Base-by-base conservation (phyloP, 92 coral and sea anemone genomes). In the Meandrina meandrites region DNA sequence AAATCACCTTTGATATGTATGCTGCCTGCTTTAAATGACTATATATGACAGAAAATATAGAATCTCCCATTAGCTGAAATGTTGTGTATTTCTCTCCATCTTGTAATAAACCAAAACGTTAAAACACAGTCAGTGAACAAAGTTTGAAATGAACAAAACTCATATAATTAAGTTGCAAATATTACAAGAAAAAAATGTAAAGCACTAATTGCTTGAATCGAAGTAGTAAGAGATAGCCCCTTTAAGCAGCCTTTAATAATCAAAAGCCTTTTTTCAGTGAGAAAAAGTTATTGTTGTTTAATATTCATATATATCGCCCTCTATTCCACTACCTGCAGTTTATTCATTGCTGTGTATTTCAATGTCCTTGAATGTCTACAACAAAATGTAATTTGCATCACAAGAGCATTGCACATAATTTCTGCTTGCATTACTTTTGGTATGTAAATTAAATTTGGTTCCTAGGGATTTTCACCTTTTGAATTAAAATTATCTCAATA, bases 391-490 rank as follows among this genome's bases (percentile, higher is more conserved):
- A 73, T 73, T 73, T 73, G 13, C 48, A 35, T 73, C 78, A 34
- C 35, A 73, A 34, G 78, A 35, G 27, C 19, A 34, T 14, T 21
- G 15, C 22, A 71, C 19, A 24, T 36, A 73, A 37, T 73, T 73
- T 73, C 51, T 34, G 45, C 78, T 73, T 34, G 27, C 78, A 36
- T 19, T 40, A 73, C 48, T 73, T 73, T 37, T 73, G 48, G 18
- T 34, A 37, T 73, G 48, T 24, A 36, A 36, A 73, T 73, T 4
- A 73, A 73, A 73, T 73, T 73, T 73, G 78, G 78, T 24, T 73
- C 27, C 45, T 73, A 40, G 36, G n/a, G 48, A 36, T 35, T 34
- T 34, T 37, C 78, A 73, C 48, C 2, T 73, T 73, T 37, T 73
- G 78, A 28, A 73, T 4, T 35, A 73, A 8, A 34, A 35, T 73